phyloP scores from a whole-genome alignment of 2,797 vertebrate species.

The Onychomys leucogaster region DNA sequence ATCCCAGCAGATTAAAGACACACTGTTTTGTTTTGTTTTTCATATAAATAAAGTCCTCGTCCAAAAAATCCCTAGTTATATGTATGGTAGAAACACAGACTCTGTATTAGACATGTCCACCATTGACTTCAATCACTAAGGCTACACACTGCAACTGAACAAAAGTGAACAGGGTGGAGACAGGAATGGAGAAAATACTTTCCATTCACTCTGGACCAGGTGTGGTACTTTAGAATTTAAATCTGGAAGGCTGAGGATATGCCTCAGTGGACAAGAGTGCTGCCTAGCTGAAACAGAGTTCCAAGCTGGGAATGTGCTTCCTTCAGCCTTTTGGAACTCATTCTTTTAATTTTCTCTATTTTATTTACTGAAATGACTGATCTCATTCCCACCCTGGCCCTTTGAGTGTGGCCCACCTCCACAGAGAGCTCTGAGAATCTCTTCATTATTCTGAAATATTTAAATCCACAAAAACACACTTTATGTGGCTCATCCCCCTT shows the following conservation, averaged over 20 bases:
- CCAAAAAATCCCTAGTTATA: neutral
- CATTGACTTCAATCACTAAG: slow-evolving; percentile 7
- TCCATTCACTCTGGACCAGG: neutral
- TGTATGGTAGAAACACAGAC: neutral
- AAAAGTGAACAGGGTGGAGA: neutral
- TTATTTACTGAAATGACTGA: neutral
- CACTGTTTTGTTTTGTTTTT: neutral
- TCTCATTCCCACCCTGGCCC: neutral
- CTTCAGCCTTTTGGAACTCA: neutral
- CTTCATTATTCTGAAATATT: neutral
- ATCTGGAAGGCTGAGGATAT: neutral
- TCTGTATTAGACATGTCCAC: neutral
- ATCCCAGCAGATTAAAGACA: neutral
- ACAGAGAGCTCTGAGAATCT: neutral
- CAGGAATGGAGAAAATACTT: neutral
- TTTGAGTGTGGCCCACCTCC: neutral
- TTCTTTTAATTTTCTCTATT: neutral
- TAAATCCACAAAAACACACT: slow-evolving; percentile 9
- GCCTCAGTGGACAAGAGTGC: neutral
- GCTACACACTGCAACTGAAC: neutral
- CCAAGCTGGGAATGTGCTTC: neutral
- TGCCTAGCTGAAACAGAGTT: neutral
- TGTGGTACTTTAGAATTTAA: neutral
- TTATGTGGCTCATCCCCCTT: neutral
- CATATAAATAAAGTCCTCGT: slow-evolving; percentile 26